phyloP scores from a whole-genome alignment of 2,888 invertebrate species.

The Sphecodes monilicornis region DNA sequence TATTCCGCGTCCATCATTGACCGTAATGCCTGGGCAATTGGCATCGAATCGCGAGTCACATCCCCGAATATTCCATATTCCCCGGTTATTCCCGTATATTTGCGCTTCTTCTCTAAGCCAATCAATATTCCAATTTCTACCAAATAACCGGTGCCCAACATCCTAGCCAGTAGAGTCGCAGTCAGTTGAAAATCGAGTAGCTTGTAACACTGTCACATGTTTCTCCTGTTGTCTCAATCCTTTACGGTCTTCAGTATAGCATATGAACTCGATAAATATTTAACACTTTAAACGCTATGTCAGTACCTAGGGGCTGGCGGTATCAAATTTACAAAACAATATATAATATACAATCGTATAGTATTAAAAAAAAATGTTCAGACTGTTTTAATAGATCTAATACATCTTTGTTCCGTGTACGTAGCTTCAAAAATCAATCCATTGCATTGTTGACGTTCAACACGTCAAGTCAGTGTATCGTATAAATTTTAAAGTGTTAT shows the following conservation, averaged over 20 bases:
- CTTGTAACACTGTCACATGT: background rate
- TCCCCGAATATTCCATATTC: conserved; percentile 12
- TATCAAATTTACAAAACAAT: too few relatives aligned
- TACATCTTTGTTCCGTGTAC: too few relatives aligned
- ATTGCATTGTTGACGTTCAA: too few relatives aligned
- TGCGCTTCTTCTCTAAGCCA: conserved; percentile 1
- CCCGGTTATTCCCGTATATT: conserved; percentile 1
- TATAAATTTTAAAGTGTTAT: too few relatives aligned
- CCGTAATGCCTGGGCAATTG: background rate
- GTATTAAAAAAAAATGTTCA: too few relatives aligned
- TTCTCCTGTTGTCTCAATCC: background rate
- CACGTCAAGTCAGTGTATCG: too few relatives aligned
- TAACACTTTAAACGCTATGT: too few relatives aligned
- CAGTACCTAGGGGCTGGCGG: too few relatives aligned
- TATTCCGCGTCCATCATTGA: background rate
- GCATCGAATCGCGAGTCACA: background rate
- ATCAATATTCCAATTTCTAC: conserved; percentile 17
- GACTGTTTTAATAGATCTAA: too few relatives aligned
- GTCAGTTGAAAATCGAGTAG: background rate
- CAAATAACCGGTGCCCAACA: conserved; percentile 16
- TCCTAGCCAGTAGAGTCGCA: background rate
- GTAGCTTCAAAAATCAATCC: too few relatives aligned
- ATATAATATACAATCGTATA: too few relatives aligned
- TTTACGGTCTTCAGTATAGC: background rate
- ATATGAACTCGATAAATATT: background rate